A percentile compares a stretch with the other conserved stretches of the same genome.
These are phyloP conservation scores for Cetoscarus ocellatus DNA, from an alignment of 2,797 vertebrate genomes.

Conservation along the genomic window DNA sequence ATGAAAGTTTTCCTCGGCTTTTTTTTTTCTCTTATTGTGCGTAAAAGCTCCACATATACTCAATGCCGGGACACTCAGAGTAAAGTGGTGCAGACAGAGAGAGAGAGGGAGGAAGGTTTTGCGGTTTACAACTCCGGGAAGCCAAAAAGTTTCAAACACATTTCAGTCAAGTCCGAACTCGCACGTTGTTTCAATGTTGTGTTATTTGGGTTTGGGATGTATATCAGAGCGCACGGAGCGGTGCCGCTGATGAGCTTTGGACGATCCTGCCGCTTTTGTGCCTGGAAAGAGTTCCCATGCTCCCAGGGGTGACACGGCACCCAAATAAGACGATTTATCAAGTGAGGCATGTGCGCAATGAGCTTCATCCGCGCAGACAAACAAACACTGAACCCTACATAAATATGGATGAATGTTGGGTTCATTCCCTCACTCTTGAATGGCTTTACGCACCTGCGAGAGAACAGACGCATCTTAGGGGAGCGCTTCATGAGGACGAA, in stretches of 20 bases:
- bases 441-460: conserved; percentile 72
- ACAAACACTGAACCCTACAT: neutral
- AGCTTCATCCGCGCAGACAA: conserved; percentile 10
- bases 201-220: conserved; percentile 44
- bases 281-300: conserved; percentile 73
- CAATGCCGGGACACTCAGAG: conserved; percentile 60
- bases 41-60: conserved; percentile 38
- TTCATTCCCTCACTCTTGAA: conserved; percentile 3
- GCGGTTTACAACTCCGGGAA: conserved; percentile 82
- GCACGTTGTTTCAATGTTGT: conserved; percentile 67
- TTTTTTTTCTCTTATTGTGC: conserved; percentile 8
- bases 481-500: neutral
- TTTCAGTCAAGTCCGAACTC: conserved; percentile 76
- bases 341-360: conserved; percentile 16
- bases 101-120: conserved; percentile 52
- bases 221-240: conserved; percentile 3
- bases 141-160: conserved; percentile 79
- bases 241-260: conserved; percentile 37
- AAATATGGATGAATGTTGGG: neutral
- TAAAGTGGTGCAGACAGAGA: conserved; percentile 44
- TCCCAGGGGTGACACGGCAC: conserved; percentile 70
- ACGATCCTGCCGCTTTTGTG: conserved; percentile 62
- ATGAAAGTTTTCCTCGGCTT: conserved; percentile 37
- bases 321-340: conserved; percentile 61
- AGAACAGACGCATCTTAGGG: neutral